Conservation (phyloP, 2,113 vertebrate genomes). For the Deroptyus accipitrinus region DNA sequence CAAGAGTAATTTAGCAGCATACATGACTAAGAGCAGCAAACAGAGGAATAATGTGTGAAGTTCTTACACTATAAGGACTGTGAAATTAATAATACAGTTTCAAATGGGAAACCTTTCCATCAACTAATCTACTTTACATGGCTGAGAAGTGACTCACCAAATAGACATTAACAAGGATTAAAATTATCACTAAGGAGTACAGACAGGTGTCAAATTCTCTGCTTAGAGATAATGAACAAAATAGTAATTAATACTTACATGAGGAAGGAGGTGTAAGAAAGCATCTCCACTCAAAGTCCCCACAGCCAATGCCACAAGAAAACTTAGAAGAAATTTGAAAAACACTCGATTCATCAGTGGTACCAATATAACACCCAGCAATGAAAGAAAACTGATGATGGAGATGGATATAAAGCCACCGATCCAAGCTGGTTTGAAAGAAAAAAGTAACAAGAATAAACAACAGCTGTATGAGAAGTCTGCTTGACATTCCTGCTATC, state of each 20-base stretch:
- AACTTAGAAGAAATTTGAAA: conserved; percentile 97
- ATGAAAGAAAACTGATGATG: conserved; percentile 92
- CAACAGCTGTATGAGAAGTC: neutral
- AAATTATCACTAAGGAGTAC: neutral
- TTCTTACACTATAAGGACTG: neutral
- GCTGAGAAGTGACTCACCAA: neutral
- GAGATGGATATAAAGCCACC: conserved; percentile 94
- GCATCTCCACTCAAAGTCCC: conserved; percentile 96
- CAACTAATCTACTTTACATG: neutral
- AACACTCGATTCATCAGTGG: conserved; percentile 93
- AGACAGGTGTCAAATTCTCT: neutral
- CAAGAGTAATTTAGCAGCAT: neutral
- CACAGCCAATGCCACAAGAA: conserved; percentile 94
- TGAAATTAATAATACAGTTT: neutral
- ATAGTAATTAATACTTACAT: conserved; percentile 80
- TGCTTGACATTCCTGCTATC: neutral
- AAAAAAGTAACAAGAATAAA: neutral
- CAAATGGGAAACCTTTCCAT: neutral
- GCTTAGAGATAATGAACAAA: neutral
- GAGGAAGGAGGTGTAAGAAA: conserved; percentile 95
- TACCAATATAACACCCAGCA: conserved; percentile 90
- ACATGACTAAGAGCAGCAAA: neutral
- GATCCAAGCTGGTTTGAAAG: conserved; percentile 85
- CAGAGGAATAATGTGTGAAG: neutral
- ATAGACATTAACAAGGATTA: neutral